phyloP scores from a whole-genome alignment of 2,797 vertebrate genomes.

The Phylloscopus collybita region DNA sequence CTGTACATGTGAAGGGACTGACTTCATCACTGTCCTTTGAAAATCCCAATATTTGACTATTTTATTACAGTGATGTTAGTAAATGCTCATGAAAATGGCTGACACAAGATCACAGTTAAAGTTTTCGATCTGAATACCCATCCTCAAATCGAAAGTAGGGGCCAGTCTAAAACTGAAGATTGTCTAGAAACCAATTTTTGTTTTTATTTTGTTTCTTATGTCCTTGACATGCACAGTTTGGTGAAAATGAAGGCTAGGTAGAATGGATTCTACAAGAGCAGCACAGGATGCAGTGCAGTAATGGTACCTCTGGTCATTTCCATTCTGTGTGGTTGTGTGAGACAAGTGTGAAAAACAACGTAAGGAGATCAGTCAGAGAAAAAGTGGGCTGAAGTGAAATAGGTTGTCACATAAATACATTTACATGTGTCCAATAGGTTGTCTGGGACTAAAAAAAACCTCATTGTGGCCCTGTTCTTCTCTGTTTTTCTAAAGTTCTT shows the following conservation, averaged over 20 bases:
- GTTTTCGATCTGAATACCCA: neutral
- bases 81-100: neutral
- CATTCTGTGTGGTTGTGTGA: neutral
- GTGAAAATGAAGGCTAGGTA: neutral
- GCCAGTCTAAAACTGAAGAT: neutral
- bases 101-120: neutral
- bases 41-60: neutral
- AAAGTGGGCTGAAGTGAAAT: neutral
- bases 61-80: rapidly evolving
- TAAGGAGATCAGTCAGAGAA: neutral
- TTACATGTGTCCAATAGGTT: neutral
- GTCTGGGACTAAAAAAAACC: neutral
- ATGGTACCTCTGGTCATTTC: neutral
- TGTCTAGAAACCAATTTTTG: neutral
- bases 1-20: neutral
- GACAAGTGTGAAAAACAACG: neutral
- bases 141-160: neutral
- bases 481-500: too few species aligned
- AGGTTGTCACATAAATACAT: neutral
- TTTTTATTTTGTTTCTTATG: neutral
- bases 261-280: neutral
- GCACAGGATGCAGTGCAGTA: neutral
- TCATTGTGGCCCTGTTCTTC: too few species aligned
- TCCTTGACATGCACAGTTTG: neutral
- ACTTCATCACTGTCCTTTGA: neutral